phyloP scores from a whole-genome alignment of 2,888 invertebrate genomes.

The Lepidocyrtinus sp. region DNA sequence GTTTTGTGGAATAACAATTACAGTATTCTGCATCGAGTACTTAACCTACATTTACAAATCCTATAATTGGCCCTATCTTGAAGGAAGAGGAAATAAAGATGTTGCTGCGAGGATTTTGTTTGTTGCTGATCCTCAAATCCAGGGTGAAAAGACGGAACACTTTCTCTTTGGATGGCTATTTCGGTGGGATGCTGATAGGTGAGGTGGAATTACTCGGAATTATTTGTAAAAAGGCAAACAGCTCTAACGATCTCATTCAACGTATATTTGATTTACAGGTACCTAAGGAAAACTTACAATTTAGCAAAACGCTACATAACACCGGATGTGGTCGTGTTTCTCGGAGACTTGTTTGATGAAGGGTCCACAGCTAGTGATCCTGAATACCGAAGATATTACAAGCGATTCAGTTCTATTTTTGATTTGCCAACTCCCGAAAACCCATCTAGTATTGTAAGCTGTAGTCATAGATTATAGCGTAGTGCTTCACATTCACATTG shows the following conservation, averaged over 20 bases:
- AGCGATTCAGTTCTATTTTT: constrained; percentile 82
- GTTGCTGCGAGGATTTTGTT: constrained; percentile 79
- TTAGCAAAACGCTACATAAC: constrained; percentile 80
- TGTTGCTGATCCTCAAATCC: constrained; percentile 93
- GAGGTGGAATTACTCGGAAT: constrained; percentile 69
- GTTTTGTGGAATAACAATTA: constrained; percentile 35
- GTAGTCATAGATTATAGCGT: not conserved
- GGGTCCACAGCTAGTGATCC: constrained; percentile 83
- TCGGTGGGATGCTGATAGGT: constrained; percentile 93
- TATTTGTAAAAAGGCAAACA: not conserved
- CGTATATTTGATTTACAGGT: constrained; percentile 76
- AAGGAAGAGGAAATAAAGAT: constrained; percentile 70
- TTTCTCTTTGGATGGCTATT: constrained; percentile 80
- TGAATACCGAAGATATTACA: constrained; percentile 83
- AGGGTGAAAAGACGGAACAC: constrained; percentile 84
- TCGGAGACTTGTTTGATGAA: constrained; percentile 97
- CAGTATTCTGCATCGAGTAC: constrained; percentile 76
- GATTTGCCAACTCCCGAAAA: constrained; percentile 68
- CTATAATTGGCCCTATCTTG: constrained; percentile 74
- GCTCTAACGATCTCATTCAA: not conserved
- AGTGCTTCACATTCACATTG: no score
- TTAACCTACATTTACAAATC: constrained; percentile 75
- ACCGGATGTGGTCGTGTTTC: constrained; percentile 89
- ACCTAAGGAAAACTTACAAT: constrained; percentile 83
- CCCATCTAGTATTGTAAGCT: constrained; percentile 39